These are phyloP conservation scores for Lamellibrachia satsuma DNA, from an alignment of 2,888 invertebrate genomes.

Conservation along the genomic window DNA sequence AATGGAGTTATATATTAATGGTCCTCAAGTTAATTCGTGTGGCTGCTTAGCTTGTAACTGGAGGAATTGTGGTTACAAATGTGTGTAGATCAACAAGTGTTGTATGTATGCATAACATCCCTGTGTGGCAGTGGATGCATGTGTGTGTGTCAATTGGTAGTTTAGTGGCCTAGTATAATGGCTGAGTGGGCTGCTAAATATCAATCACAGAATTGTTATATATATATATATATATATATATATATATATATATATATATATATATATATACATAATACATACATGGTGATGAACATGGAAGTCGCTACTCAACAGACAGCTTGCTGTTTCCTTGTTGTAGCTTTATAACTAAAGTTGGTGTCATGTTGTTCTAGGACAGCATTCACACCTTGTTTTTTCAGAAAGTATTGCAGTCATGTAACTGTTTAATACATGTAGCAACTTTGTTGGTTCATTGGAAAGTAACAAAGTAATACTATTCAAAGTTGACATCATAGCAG, in stretches of 20 bases:
- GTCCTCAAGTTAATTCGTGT: conserved; percentile 6
- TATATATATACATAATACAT: not conserved
- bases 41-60: conserved; percentile 12
- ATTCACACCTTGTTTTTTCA: not conserved
- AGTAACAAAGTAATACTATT: not conserved
- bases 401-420: not conserved
- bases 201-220: not conserved
- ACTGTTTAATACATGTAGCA: not conserved
- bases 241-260: not conserved
- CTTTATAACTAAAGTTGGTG: not conserved
- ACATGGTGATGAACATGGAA: conserved; percentile 6
- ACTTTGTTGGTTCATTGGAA: not conserved
- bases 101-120: not conserved
- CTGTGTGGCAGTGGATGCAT: not conserved
- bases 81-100: not conserved
- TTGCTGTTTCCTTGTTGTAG: not conserved
- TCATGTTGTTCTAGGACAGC: not conserved
- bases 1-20: conserved; percentile 1
- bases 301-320: not conserved
- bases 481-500: not conserved
- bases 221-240: no score
- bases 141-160: not conserved
- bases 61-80: not conserved
- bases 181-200: not conserved
- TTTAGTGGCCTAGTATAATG: not conserved